Evolutionary conservation across 2,888 invertebrate genomes (phyloP), one percentile per base, ranked within the genome.

Genomic region (Plebejus argus): DNA sequence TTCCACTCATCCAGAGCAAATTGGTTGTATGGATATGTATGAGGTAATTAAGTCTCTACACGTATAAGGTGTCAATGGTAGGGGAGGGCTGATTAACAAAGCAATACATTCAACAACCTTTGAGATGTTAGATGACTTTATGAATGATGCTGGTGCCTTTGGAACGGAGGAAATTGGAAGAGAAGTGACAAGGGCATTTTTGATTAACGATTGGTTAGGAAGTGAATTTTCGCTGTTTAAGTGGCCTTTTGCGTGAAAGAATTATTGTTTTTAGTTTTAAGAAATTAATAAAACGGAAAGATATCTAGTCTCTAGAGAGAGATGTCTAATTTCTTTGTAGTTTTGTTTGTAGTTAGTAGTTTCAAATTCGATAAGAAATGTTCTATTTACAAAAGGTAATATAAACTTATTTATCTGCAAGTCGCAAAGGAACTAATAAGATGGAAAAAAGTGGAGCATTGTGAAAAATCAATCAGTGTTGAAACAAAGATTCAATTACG

Each of bases 41-140:
- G 66, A 66, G 72, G 23, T 72, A 72, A 72, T 72, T 72, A 72
- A 72, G 39, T 45, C 72, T 45, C 72, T 45, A 72, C 72, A 72
- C 72, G 71, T 39, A 12, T 28, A 66, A 66, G 66, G 66, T 66
- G 66, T 66, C 33, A 66, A 66, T 66, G 3, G 58, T 28, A 61
- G 28, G 66, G 66, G 66, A 33, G 66, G 15, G 28, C 28, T 66
- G 28, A 66, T 61, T 61, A 61, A 20, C 61, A 28, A 28, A 28
- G 28, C 66, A 66, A 66, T 66, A 66, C 28, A 66, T 66, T 33
- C 66, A 66, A 66, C 66, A 66, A 28, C 66, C 66, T 23, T 66
- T 33, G 4, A 23, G 15, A 66, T 66, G 66, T 66, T 33, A 33
- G 66, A 66, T 66, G 66, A 66, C 28, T 66, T 66, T 28, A 66